Conservation (phyloP, 2,113 vertebrate genomes). For the Calidris pugnax region DNA sequence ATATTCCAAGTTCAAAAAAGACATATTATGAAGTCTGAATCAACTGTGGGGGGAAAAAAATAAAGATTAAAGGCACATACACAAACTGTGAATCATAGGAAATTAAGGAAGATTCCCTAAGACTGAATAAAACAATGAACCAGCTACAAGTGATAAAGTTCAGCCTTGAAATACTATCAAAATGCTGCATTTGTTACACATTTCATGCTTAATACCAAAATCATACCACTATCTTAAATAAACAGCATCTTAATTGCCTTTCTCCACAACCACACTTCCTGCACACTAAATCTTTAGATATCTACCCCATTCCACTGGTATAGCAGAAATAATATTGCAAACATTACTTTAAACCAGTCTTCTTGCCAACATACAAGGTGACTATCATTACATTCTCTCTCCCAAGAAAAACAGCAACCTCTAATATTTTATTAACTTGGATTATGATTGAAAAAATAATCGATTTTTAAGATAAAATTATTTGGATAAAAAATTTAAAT, state of each 20-base stretch:
- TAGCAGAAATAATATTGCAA: neutral
- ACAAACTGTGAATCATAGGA: neutral
- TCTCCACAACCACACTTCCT: neutral
- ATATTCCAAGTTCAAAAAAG: neutral
- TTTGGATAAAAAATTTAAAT: neutral
- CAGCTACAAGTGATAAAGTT: neutral
- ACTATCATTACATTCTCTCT: neutral
- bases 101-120: neutral
- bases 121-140: neutral
- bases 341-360: neutral
- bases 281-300: neutral
- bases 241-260: neutral
- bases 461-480: neutral
- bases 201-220: neutral
- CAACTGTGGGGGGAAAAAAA: neutral
- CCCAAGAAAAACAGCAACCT: neutral
- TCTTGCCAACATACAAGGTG: neutral
- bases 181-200: neutral
- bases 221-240: neutral
- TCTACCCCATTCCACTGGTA: neutral
- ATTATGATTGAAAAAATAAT: neutral
- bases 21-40: neutral
- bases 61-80: neutral
- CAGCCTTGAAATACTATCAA: neutral
- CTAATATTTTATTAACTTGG: neutral